These are phyloP conservation scores for Colostygia pectinataria DNA, from an alignment of 2,888 invertebrate species.

Conservation along the genomic window DNA sequence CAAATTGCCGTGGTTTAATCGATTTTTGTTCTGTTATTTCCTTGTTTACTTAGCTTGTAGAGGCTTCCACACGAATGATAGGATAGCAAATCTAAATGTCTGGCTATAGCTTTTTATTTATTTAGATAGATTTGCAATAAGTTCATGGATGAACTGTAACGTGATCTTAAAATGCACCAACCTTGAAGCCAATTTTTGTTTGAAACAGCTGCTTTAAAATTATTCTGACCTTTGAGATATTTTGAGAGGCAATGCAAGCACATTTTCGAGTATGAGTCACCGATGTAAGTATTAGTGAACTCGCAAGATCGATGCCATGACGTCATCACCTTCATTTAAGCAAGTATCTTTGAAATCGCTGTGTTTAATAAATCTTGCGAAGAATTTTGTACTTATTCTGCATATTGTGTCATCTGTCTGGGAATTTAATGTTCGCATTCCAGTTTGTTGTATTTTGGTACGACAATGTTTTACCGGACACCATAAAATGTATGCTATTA, in stretches of 20 bases:
- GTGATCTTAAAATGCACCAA: slow-evolving; percentile 12
- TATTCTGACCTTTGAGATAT: slow-evolving; percentile 30
- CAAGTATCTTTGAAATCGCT: slow-evolving; percentile 9
- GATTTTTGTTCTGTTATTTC: slow-evolving; percentile 15
- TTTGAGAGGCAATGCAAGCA: slow-evolving; percentile 35
- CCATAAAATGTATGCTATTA: slow-evolving; percentile 12
- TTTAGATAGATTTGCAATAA: too few species aligned
- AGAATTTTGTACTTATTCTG: slow-evolving; percentile 9
- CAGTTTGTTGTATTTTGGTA: slow-evolving; percentile 27
- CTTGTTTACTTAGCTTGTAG: slow-evolving; percentile 2
- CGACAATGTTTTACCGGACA: slow-evolving; percentile 15
- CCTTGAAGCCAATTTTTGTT: slow-evolving; percentile 24
- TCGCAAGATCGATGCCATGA: slow-evolving; percentile 41
- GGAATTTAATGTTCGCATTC: slow-evolving; percentile 7
- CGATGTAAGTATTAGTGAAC: slow-evolving; percentile 13
- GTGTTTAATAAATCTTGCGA: slow-evolving; percentile 1
- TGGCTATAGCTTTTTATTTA: too few species aligned
- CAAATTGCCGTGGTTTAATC: slow-evolving; percentile 22
- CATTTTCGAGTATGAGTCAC: slow-evolving; percentile 37
- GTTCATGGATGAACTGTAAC: not conserved
- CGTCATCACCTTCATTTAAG: slow-evolving; percentile 34
- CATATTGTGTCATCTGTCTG: slow-evolving; percentile 9
- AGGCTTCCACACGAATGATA: too few species aligned
- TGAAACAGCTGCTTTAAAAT: slow-evolving; percentile 26
- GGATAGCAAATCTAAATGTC: too few species aligned